Percentiles rank a stretch among this genome's conserved stretches.
These are phyloP conservation scores for Monoplex corrugatus DNA, from an alignment of 2,888 invertebrate species.

Conservation along the genomic window DNA sequence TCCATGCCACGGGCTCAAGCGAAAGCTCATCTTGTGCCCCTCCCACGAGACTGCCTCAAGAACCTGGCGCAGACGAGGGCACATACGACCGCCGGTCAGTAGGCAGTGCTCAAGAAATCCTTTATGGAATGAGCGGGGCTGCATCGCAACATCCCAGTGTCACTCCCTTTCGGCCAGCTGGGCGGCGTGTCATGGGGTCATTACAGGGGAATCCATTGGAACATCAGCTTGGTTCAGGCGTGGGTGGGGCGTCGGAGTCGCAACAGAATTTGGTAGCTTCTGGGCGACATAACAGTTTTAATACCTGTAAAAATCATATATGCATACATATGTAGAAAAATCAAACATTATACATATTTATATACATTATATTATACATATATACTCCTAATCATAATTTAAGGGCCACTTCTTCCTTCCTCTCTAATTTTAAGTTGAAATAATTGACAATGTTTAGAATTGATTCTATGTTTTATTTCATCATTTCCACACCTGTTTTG, in stretches of 20 bases:
- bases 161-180: slow-evolving; percentile 75
- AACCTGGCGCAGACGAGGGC: slow-evolving; percentile 72
- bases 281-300: slow-evolving; percentile 75
- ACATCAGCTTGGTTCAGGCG: slow-evolving; percentile 69
- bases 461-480: no score
- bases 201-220: slow-evolving; percentile 77
- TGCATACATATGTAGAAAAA: no score
- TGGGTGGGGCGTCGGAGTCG: slow-evolving; percentile 78
- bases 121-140: slow-evolving; percentile 68
- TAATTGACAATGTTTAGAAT: no score
- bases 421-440: no score
- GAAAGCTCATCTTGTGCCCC: slow-evolving; percentile 78
- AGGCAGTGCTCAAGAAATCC: slow-evolving; percentile 76
- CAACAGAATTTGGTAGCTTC: slow-evolving; percentile 76
- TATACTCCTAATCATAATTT: no score
- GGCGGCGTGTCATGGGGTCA: slow-evolving; percentile 74
- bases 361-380: no score
- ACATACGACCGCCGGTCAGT: slow-evolving; percentile 78
- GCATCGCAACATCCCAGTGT: slow-evolving; percentile 78
- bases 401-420: no score
- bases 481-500: no score
- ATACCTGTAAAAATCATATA: slow-evolving; percentile 56
- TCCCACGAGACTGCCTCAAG: slow-evolving; percentile 74
- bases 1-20: slow-evolving; percentile 73
- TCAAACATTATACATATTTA: no score